Conservation (phyloP, 2,113 vertebrate genomes). For the Catharus bicknelli region DNA sequence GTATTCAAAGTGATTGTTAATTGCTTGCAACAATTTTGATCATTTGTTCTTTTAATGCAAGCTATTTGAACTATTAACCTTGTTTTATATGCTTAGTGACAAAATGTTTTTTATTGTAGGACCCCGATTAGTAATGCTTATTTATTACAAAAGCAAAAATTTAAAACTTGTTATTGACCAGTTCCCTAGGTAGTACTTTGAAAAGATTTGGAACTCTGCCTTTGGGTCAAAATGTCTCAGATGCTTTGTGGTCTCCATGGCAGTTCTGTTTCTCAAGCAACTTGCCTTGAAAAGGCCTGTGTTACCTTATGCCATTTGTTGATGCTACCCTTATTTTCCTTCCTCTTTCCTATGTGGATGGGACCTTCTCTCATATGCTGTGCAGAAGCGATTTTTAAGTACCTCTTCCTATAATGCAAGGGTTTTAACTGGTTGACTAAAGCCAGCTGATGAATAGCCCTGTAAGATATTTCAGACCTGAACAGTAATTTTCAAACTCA, state of each 20-base stretch:
- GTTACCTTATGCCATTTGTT: conserved; percentile 40
- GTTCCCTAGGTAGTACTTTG: conserved; percentile 60
- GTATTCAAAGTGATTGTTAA: conserved; percentile 38
- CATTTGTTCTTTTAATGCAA: conserved; percentile 8
- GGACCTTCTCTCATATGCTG: neutral
- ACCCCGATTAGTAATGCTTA: conserved; percentile 28
- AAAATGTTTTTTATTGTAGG: conserved; percentile 26
- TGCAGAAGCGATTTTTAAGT: conserved; percentile 1
- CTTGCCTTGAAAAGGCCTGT: conserved; percentile 37
- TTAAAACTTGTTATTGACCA: conserved; percentile 45
- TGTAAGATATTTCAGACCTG: neutral
- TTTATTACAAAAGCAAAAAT: conserved; percentile 58
- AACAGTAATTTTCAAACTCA: neutral
- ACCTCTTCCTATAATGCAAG: neutral
- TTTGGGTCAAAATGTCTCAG: conserved; percentile 67
- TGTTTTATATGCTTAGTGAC: neutral
- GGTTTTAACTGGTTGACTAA: neutral
- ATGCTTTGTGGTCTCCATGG: conserved; percentile 66
- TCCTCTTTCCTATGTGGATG: neutral
- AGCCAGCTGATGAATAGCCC: neutral
- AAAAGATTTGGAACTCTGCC: conserved; percentile 61
- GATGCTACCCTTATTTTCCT: conserved; percentile 1
- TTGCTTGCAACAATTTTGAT: conserved; percentile 9
- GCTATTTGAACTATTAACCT: conserved; percentile 46
- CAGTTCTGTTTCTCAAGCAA: conserved; percentile 60